Evolutionary conservation across 2,113 vertebrate genomes (phyloP).

Genomic region (Pleuronectes platessa): DNA sequence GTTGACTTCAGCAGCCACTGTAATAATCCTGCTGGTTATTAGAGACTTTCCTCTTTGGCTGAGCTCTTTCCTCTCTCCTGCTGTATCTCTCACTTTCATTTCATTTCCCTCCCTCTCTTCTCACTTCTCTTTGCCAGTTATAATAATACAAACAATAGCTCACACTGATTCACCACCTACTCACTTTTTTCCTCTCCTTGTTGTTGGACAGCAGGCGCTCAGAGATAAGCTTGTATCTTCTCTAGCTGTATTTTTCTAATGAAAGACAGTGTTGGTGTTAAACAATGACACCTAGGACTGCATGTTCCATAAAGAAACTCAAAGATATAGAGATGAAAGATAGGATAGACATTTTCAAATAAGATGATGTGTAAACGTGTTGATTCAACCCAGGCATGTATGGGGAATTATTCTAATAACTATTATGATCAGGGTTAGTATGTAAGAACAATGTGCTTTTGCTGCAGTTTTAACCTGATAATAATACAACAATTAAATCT

Average conservation of each 20-base stretch:
- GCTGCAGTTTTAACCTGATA: no score
- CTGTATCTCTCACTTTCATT: neutral
- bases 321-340: no score
- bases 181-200: neutral
- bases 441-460: no score
- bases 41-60: neutral
- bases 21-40: neutral
- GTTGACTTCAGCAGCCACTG: no score
- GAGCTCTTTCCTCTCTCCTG: neutral
- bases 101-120: neutral
- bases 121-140: neutral
- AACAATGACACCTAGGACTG: neutral
- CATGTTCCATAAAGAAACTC: no score
- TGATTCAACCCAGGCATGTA: no score
- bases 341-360: no score
- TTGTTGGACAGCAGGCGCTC: neutral
- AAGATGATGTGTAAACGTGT: no score
- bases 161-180: neutral
- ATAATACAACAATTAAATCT: no score
- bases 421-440: no score
- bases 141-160: slow-evolving; percentile 12
- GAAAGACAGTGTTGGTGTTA: neutral
- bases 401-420: no score
- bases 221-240: neutral
- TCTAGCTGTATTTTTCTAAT: no score